Evolutionary conservation across 1,140 invertebrate genomes (phyloP), one percentile per base, ranked within the genome.

Genomic region (Zaprionus vittiger): DNA sequence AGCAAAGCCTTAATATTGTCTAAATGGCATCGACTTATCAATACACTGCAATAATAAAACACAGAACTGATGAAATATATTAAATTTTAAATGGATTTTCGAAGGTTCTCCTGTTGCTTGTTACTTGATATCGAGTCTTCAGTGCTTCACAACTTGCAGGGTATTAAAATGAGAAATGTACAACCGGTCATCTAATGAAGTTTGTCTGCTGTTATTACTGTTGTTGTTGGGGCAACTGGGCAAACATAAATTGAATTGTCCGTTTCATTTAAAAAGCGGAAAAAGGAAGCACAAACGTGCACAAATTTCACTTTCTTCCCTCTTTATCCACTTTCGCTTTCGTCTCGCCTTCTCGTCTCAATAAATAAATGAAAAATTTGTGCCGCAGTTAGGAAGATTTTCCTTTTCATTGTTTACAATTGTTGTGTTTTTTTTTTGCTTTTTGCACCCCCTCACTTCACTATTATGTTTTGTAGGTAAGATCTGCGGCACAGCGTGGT

Each of bases 331-430:
- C 31, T 56, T 63, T 55, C 56, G 44, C 73, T 59, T 73, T 83
- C 34, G 59, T 37, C 56, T 67, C 65, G 66, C 31, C 56, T 71
- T 83, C 73, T 80, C 81, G 74, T 84, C 79, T 85, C 81, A 90
- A 89, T 90, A 89, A 89, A 89, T 89, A 90, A 89, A 89, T 90
- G 84, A 89, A 89, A 90, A 84, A 90, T 85, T 80, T 90, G 79
- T 90, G 85, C 73, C 84, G 55, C 80, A 81, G 67, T 81, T 82
- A 80, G 57, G 76, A 79, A 79, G 84, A 83, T 77, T 90, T 90
- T 84, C 55, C 75, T 71, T 80, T 73, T 80, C 70, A 90, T 78
- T 84, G 84, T 90, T 89, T 89, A 84, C 84, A 89, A 89, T 87
- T 87, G 83, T 86, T 81, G 64, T 52, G 56, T 61, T 72, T 76